These are phyloP conservation scores for Philopotamus ludificatus DNA, from an alignment of 1,140 invertebrate species.

Conservation along the genomic window DNA sequence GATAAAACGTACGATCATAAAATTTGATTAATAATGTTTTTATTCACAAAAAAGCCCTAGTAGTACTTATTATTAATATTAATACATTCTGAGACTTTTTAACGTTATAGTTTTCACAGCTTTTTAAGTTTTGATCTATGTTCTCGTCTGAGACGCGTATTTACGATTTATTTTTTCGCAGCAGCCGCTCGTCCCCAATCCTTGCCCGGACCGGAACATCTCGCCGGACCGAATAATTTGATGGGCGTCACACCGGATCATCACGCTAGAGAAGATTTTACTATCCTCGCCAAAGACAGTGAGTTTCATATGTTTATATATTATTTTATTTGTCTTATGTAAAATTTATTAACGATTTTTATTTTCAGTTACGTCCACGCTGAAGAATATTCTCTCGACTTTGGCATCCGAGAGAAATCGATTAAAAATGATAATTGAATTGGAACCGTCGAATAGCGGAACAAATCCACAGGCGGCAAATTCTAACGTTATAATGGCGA, in stretches of 20 bases:
- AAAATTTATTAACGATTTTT: background rate
- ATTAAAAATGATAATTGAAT: constrained; percentile 48
- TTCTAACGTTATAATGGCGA: constrained; percentile 51
- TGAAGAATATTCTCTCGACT: constrained; percentile 56
- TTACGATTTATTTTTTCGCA: constrained; percentile 6
- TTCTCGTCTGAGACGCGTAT: no score
- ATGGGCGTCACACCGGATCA: constrained; percentile 58
- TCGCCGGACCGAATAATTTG: constrained; percentile 47
- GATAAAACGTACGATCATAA: no score
- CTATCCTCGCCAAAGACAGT: constrained; percentile 66
- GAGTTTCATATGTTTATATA: constrained; percentile 9
- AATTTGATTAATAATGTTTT: no score
- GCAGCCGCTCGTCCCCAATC: constrained; percentile 54
- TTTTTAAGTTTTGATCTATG: no score
- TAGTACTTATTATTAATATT: no score
- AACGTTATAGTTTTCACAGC: no score
- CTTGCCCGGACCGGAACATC: constrained; percentile 52
- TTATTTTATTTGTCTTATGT: background rate
- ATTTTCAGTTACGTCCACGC: constrained; percentile 56
- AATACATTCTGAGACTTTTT: no score
- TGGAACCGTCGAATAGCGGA: constrained; percentile 39
- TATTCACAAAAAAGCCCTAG: no score
- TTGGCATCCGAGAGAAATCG: constrained; percentile 65
- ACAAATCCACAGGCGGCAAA: constrained; percentile 38
- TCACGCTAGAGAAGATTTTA: constrained; percentile 67